These are phyloP conservation scores for Incurvaria masculella DNA, from an alignment of 2,888 invertebrate species.

Conservation along the genomic window DNA sequence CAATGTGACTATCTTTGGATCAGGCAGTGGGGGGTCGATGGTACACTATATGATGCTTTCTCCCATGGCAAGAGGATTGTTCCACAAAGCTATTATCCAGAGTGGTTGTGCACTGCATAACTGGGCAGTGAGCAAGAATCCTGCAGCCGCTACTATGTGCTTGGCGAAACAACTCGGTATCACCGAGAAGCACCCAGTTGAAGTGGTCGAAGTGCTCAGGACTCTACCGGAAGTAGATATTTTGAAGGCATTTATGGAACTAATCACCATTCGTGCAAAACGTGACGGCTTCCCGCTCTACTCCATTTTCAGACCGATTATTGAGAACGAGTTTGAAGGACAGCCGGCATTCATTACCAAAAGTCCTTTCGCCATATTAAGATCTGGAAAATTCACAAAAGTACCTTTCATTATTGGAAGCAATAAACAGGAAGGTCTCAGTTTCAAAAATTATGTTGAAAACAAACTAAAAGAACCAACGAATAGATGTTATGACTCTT, in stretches of 20 bases:
- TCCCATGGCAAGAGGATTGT: slow-evolving; percentile 43
- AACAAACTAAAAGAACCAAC: slow-evolving; percentile 27
- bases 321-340: slow-evolving; percentile 44
- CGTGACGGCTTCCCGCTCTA: not conserved
- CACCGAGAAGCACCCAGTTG: not conserved
- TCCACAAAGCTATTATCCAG: slow-evolving; percentile 46
- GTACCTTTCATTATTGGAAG: slow-evolving; percentile 46
- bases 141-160: slow-evolving; percentile 26
- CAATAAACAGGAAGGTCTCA: slow-evolving; percentile 34
- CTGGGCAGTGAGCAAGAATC: slow-evolving; percentile 39
- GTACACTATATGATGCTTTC: slow-evolving; percentile 48
- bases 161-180: slow-evolving; percentile 33
- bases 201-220: not conserved
- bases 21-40: slow-evolving; percentile 42
- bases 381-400: slow-evolving; percentile 40
- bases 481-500: slow-evolving; percentile 25
- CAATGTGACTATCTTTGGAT: slow-evolving; percentile 49
- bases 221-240: not conserved
- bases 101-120: slow-evolving; percentile 42
- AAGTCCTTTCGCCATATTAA: slow-evolving; percentile 34
- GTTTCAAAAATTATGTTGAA: slow-evolving; percentile 26
- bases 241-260: not conserved
- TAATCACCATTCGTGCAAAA: not conserved
- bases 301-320: slow-evolving; percentile 36
- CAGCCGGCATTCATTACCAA: slow-evolving; percentile 39